Evolutionary conservation across 1,140 invertebrate species (phyloP).

Genomic region (Megathymus violae): DNA sequence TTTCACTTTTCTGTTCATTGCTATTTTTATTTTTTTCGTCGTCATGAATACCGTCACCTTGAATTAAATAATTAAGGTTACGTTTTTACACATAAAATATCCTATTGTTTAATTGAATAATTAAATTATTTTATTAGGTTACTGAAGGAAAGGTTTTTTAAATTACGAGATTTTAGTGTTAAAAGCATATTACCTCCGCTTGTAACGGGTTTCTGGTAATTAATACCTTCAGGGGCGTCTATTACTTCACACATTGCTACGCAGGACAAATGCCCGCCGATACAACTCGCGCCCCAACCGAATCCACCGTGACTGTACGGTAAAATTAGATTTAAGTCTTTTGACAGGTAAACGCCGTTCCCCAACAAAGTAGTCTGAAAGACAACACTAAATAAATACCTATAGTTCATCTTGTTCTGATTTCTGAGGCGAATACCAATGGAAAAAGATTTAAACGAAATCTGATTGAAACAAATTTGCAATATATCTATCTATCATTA

Average conservation of each 20-base stretch:
- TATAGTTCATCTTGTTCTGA: too few species aligned
- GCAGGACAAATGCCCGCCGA: conserved; percentile 89
- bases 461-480: too few species aligned
- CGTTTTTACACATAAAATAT: too few species aligned
- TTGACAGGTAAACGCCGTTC: conserved; percentile 90
- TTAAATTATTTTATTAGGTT: too few species aligned
- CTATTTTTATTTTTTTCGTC: conserved; percentile 50
- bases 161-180: too few species aligned
- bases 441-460: too few species aligned
- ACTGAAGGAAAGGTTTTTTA: too few species aligned
- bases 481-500: too few species aligned
- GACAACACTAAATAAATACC: conserved; percentile 5
- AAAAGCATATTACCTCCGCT: conserved; percentile 67
- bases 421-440: too few species aligned
- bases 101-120: too few species aligned
- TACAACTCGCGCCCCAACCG: conserved; percentile 89
- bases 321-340: conserved; percentile 88
- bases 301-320: conserved; percentile 88
- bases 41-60: conserved; percentile 59
- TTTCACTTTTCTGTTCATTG: conserved; percentile 59
- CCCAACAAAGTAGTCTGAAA: conserved; percentile 88
- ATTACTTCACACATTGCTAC: conserved; percentile 92
- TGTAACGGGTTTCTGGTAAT: conserved; percentile 71
- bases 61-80: too few species aligned
- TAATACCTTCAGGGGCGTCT: conserved; percentile 86